Evolutionary conservation across 2,797 vertebrate species (phyloP).

Genomic region (Sparidentex hasta): DNA sequence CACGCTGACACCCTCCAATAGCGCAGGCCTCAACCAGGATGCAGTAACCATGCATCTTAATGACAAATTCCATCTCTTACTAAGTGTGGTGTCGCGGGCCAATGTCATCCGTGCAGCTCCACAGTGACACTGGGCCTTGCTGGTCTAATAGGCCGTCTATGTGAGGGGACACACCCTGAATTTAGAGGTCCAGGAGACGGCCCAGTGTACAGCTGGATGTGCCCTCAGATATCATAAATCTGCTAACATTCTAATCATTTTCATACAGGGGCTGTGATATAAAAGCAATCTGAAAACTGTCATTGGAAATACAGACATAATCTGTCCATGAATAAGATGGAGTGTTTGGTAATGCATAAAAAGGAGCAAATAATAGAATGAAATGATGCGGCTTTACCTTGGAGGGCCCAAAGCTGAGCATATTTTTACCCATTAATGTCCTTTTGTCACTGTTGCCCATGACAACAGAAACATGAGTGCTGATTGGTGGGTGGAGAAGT

Average conservation of each 20-base stretch:
- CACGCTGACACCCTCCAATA: constrained; percentile 86
- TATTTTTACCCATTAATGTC: constrained; percentile 92
- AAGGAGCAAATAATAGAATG: constrained; percentile 74
- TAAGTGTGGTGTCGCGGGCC: constrained; percentile 83
- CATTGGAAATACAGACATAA: constrained; percentile 65
- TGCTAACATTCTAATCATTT: constrained; percentile 46
- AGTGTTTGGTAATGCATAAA: constrained; percentile 69
- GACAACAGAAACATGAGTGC: constrained; percentile 93
- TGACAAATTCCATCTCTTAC: constrained; percentile 82
- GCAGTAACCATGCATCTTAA: constrained; percentile 89
- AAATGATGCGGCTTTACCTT: constrained; percentile 87
- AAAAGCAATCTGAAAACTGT: constrained; percentile 79
- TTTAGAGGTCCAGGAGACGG: constrained; percentile 27
- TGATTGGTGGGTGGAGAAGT: constrained; percentile 94
- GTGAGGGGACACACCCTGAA: constrained; percentile 37
- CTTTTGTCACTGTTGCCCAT: constrained; percentile 91
- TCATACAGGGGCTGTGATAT: constrained; percentile 32
- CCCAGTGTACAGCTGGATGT: constrained; percentile 15
- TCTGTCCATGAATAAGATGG: constrained; percentile 64
- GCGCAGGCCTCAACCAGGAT: constrained; percentile 82
- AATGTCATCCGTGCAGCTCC: constrained; percentile 75
- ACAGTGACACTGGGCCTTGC: constrained; percentile 33
- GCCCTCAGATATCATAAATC: constrained; percentile 47
- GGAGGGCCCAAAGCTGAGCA: constrained; percentile 71
- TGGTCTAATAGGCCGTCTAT: constrained; percentile 44